phyloP scores from a whole-genome alignment of 2,797 vertebrate species.

The Xenopus petersii region DNA sequence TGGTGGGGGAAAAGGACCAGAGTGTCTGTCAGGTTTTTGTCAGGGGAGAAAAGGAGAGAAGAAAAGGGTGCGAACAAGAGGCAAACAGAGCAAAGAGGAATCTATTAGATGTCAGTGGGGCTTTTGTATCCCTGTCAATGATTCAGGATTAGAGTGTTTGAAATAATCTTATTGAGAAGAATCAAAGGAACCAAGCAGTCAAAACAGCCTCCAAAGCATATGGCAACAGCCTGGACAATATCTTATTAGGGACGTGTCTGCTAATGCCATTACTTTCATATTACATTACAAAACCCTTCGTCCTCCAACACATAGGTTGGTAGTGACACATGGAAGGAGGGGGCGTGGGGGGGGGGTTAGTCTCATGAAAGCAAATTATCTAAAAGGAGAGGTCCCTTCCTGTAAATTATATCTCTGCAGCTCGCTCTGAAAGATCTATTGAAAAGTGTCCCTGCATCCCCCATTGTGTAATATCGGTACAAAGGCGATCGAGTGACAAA shows the following conservation, averaged over 20 bases:
- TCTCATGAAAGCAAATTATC: background rate
- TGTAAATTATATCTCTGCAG: background rate
- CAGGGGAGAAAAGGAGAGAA: slow-evolving; percentile 65
- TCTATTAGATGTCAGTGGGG: slow-evolving; percentile 83
- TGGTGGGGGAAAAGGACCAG: slow-evolving; percentile 68
- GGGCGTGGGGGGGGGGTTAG: background rate
- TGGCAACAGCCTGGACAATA: slow-evolving; percentile 72
- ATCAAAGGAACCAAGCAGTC: slow-evolving; percentile 72
- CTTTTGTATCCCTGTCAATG: slow-evolving; percentile 86
- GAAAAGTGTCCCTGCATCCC: too few species aligned
- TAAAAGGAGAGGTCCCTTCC: background rate
- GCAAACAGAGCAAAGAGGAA: slow-evolving; percentile 77
- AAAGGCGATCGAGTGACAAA: too few species aligned
- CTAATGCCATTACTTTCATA: slow-evolving; percentile 72
- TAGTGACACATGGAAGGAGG: slow-evolving; percentile 40
- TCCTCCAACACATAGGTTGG: slow-evolving; percentile 58
- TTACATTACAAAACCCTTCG: slow-evolving; percentile 69
- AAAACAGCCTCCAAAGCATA: slow-evolving; percentile 70
- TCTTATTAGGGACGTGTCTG: slow-evolving; percentile 78
- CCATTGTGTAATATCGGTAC: too few species aligned
- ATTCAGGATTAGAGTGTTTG: slow-evolving; percentile 84
- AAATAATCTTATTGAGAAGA: slow-evolving; percentile 85
- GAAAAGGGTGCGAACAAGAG: slow-evolving; percentile 72
- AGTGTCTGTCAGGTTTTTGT: slow-evolving; percentile 80
- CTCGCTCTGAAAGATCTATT: background rate